Base-by-base conservation (phyloP, 1,140 invertebrate species). In the Meteorus sp. region DNA sequence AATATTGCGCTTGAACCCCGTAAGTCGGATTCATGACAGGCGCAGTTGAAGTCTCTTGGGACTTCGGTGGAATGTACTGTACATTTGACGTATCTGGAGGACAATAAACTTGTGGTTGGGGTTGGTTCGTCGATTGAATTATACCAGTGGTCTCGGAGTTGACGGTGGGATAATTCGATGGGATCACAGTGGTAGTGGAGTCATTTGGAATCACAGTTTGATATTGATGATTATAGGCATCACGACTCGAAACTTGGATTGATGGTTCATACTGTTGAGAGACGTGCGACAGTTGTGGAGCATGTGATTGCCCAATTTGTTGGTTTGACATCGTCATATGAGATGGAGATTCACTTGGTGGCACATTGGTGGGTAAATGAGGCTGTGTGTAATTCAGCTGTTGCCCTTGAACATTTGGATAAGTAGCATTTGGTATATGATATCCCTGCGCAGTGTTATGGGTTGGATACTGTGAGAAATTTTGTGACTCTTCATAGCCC, bases 311-410 rank as follows among this genome's bases (percentile, higher is more conserved):
- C 15, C 20, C 44, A 25, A 23, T 2, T 43, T 15, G 39, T 43
- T 43, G 39, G 15, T 19, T 43, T 2, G 15, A 15, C 15, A 17
- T 11, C 29, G 45, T 4, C 13, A n/a, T 15, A 13, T 29, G 45
- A 0, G 45, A 48, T 37, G 45, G 44, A 5, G 47, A 17, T 27
- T 57, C 44, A 23, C 23, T 37, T 33, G 43, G 29, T 15, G 44
- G 11, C 8, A 57, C 31, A 48, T 55, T 55, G 20, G 43, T 55
- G 20, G 45, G n/a, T 22, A 48, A 45, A 48, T 48, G 37, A 22
- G 44, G 19, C 8, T 22, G 33, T 17, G 27, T 5, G 23, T 25
- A 47, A 13, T 48, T 48, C 7, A 13, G 19, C 25, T 25, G 55
- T 23, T 56, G 45, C 7, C 45, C 45, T 31, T 31, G 55, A 13